phyloP scores from a whole-genome alignment of 2,888 invertebrate species.

The Pseudoips prasinana region DNA sequence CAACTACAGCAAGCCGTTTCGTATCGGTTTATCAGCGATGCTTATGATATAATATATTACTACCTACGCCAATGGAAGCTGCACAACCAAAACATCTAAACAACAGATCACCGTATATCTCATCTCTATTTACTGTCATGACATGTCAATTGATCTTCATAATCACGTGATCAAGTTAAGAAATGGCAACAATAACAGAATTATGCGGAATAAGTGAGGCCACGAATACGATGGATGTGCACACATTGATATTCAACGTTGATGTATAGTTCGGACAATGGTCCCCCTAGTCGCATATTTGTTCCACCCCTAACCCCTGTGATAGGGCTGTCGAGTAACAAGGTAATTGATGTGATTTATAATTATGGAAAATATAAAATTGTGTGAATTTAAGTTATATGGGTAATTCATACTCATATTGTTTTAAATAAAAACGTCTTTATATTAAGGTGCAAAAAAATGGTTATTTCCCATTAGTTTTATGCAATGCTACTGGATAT shows the following conservation, averaged over 20 bases:
- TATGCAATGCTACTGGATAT: no score
- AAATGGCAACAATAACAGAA: conserved; percentile 56
- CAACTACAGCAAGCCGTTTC: no score
- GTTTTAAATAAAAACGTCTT: no score
- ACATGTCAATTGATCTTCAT: conserved; percentile 50
- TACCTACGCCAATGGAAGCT: no score
- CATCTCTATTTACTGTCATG: conserved; percentile 23
- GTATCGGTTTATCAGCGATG: no score
- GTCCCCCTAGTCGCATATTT: conserved; percentile 53
- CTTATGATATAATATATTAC: no score
- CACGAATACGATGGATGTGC: conserved; percentile 57
- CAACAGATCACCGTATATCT: not conserved
- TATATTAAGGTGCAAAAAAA: no score
- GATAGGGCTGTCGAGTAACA: conserved; percentile 40
- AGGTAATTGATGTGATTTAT: not conserved
- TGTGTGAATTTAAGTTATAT: no score
- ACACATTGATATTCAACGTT: conserved; percentile 70
- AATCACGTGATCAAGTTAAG: conserved; percentile 58
- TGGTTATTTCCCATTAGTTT: no score
- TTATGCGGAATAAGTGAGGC: conserved; percentile 55
- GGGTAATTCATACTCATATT: no score
- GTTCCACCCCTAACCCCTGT: conserved; percentile 42
- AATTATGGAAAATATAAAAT: no score
- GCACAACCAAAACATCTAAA: conserved; percentile 10
- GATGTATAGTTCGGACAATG: conserved; percentile 68